Evolutionary conservation across 1,140 invertebrate genomes (phyloP), one percentile per base, ranked within the genome.

Genomic region (Rhopalosiphum maidis): DNA sequence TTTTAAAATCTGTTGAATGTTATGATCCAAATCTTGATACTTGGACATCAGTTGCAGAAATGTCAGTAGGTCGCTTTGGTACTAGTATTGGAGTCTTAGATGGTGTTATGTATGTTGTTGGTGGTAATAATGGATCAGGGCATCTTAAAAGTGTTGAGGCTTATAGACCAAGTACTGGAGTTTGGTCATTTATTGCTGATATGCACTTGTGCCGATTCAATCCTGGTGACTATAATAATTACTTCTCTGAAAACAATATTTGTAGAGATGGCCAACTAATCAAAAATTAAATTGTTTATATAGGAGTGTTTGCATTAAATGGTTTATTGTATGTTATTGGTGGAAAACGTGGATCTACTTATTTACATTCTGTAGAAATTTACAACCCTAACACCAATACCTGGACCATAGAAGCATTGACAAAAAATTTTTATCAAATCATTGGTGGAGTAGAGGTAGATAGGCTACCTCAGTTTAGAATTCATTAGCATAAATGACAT

Each of bases 391-490:
- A 97, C 94, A 97, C 96, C 21, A 97, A 98, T 94, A 96, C 96
- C 30, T 99, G 98, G 98, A 96, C 96, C 15, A 96, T 98, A 94
- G 95, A 99, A 94, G 95, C 97, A 18, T 97, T 97, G 15, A 96
- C 96, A 91, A 99, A 99, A 98, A 96, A 97, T 93, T 98, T 98
- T 93, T 98, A 98, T 9, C 97, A 98, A 94, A 99, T 98, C 95
- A 99, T 99, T 95, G 98, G 98, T 43, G 98, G 98, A 91, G 98
- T 99, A 87, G 97, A 99, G 94, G 98, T 99, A 94, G 98, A 99
- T 95, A 97, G 97, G 95, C 97, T 97, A 30, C 46, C 87, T 23
- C 68, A 88, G 88, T 88, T 94, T 85, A 85, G 22, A 55, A 25
- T 51, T 3, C 0, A 51, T 18, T 51, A 15, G 15, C 48, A 51